Evolutionary conservation across 2,113 vertebrate genomes (phyloP), one percentile per base, ranked within the genome.

Genomic region (Monopterus albus): DNA sequence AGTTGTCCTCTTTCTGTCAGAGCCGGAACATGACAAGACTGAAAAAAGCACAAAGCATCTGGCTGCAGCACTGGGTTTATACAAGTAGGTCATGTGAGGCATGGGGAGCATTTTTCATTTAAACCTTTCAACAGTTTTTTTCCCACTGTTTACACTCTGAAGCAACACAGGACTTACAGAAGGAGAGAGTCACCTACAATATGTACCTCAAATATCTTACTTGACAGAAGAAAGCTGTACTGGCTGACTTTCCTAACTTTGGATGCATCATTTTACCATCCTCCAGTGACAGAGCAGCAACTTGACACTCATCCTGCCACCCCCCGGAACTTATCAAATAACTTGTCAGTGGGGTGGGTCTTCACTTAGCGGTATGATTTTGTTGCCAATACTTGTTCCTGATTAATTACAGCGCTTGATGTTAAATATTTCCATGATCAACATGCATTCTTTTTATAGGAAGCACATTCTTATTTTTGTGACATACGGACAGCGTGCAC

Each of bases 51-150:
- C 35, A 62, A 40, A 39, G 33, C 11, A 7, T 51, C 23, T 65
- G 56, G 26, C 68, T 52, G 36, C 59, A 75, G 15, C 26, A 23
- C 59, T 0, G 39, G 3, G 29, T 75, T 72, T 74, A 69, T 66
- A 25, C n/a, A 52, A 75, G 46, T 70, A 62, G 71, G 46, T 26
- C 45, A 36, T 61, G 59, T 88, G 78, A 89, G 58, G 84, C 85
- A 87, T 33, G 57, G 61, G 47, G 46, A 72, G 14, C 25, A 6
- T 51, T 49, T 77, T 61, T 76, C 3, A 31, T 2, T 53, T 52
- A 29, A 67, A 60, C 23, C 0, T 14, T 59, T 63, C 17, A 21
- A 35, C n/a, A 15, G 13, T 63, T 23, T 73, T 23, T 15, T 50
- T 77, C n/a, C 58, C 58, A 51, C 53, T 55, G 40, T 61, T 78